Conservation (phyloP, 2,888 invertebrate genomes). For the Sesia bembeciformis region DNA sequence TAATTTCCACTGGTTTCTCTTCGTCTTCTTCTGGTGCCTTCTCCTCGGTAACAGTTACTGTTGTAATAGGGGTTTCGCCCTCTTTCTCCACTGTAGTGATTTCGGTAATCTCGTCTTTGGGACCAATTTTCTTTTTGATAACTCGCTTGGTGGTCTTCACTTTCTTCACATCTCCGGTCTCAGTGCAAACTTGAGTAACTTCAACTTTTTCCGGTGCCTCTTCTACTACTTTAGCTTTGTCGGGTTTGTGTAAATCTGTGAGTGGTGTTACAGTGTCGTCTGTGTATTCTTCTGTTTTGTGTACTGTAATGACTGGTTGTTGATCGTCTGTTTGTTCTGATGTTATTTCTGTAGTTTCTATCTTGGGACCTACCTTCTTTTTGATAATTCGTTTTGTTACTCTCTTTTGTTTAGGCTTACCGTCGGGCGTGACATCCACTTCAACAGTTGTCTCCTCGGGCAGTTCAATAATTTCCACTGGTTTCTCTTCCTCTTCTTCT, state of each 20-base stretch:
- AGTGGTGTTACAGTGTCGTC: too few species aligned
- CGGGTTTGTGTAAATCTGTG: slow-evolving; percentile 8
- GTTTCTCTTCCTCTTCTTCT: too few species aligned
- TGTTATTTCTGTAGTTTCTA: too few species aligned
- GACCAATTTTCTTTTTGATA: slow-evolving; percentile 24
- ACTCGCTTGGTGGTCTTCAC: slow-evolving; percentile 35
- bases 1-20: slow-evolving; percentile 11
- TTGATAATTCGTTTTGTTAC: too few species aligned
- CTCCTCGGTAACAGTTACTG: slow-evolving; percentile 9
- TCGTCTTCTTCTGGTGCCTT: slow-evolving; percentile 20
- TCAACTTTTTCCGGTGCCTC: slow-evolving; percentile 44
- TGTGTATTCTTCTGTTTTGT: too few species aligned
- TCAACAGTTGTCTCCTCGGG: too few species aligned
- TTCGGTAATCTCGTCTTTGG: slow-evolving; percentile 24
- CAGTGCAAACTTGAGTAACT: slow-evolving; percentile 29
- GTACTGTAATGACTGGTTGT: too few species aligned
- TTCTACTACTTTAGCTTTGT: slow-evolving; percentile 11
- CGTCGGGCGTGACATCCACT: too few species aligned
- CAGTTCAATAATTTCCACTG: too few species aligned
- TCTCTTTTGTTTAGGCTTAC: too few species aligned
- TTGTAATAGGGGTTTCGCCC: slow-evolving; percentile 16
- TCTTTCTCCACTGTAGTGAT: slow-evolving; percentile 25
- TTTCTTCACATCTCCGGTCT: slow-evolving; percentile 19
- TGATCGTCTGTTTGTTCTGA: too few species aligned
- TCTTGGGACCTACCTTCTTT: too few species aligned